Conservation (phyloP, 1,140 invertebrate species). For the Phymorhynchus buccinoides region DNA sequence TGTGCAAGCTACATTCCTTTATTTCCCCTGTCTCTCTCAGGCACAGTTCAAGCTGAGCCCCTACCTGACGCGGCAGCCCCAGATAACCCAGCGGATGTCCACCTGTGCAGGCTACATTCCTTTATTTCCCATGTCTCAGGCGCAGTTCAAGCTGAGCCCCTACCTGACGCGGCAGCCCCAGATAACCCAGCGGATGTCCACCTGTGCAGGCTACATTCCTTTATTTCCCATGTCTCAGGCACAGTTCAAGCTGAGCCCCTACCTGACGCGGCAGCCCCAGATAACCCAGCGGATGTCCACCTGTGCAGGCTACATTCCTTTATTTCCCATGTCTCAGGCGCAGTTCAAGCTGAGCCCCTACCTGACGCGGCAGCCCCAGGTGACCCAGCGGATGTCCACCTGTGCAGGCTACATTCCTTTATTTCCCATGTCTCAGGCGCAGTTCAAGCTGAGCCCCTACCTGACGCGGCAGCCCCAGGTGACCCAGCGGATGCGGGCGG, state of each 20-base stretch:
- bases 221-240: not conserved
- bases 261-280: no score
- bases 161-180: constrained; percentile 86
- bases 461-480: constrained; percentile 83
- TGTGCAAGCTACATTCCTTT: no score
- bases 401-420: no score
- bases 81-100: no score
- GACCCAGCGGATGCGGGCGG: constrained; percentile 88
- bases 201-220: no score
- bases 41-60: no score
- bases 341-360: not conserved
- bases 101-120: no score
- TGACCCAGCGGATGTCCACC: no score
- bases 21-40: no score
- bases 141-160: constrained; percentile 81
- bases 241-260: not conserved
- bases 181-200: constrained; percentile 87
- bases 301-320: no score
- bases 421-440: constrained; percentile 75
- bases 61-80: no score
- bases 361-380: not conserved
- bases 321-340: not conserved
- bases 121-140: constrained; percentile 73
- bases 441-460: constrained; percentile 86
- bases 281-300: no score